Base-by-base conservation (phyloP, 2,797 vertebrate species). In the Selene dorsalis region DNA sequence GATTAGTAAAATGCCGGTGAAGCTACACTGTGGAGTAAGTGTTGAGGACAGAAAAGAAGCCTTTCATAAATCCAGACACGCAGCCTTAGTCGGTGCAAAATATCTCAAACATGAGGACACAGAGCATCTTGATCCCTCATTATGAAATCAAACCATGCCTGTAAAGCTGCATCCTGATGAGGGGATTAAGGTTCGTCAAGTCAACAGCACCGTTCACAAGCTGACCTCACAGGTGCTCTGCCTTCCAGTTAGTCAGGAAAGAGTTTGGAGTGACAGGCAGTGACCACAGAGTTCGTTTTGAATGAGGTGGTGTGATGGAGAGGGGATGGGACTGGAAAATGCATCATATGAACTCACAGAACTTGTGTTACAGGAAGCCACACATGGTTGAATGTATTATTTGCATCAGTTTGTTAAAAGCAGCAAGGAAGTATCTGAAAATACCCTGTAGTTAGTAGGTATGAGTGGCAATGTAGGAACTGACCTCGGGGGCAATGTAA, bases 401-500 rank as follows among this genome's bases (percentile, higher is more conserved):
- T 77, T 47, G 10, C 47, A 76, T 16, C 3, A 59, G 53, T 56
- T 1, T 28, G n/a, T 30, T 28, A 53, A 53, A 60, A 62, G 56
- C 0, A 13, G 35, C 8, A 53, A 16, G 20, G 58, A 52, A 28
- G 57, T 13, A 39, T 56, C 3, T 39, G 8, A 52, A 52, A 43
- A 32, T 24, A 2, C 10, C 18, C 39, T 57, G 13, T 58, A 55
- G 28, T 52, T 41, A 28, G 1, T 17, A 53, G 20, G 26, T 24
- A 20, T 28, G 18, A 35, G 12, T 62, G 45, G 35, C 8, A 30
- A 18, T 63, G 57, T 28, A 41, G 26, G 43, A 75, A 85, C 91
- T 69, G 91, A 99, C 98, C 97, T 99, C 98, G 0, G 98, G 98
- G 76, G 98, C 98, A 0, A 99, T 99, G 82, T 99, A 99, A 88